These are phyloP conservation scores for Phyllostomus discolor DNA, from an alignment of 2,113 vertebrate genomes.

Conservation along the genomic window DNA sequence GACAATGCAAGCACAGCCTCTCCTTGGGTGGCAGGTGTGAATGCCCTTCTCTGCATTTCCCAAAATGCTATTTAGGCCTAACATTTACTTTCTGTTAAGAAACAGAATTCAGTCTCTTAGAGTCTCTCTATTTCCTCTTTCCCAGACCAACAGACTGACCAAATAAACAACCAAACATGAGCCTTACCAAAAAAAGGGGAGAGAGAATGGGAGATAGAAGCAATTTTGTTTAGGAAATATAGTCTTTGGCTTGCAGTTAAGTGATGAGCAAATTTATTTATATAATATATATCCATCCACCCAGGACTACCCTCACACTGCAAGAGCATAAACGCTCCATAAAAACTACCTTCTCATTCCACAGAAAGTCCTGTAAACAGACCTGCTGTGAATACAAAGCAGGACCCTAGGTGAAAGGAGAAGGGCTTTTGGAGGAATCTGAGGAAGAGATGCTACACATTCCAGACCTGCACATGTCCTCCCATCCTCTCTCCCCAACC, in stretches of 20 bases:
- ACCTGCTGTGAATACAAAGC: slow-evolving; percentile 14
- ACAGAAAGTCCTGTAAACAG: slow-evolving; percentile 2
- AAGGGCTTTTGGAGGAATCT: not conserved
- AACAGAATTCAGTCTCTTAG: slow-evolving; percentile 1
- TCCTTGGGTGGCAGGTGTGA: not conserved
- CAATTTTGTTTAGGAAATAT: not conserved
- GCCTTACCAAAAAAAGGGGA: not conserved
- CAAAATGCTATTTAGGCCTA: not conserved
- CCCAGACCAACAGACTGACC: not conserved
- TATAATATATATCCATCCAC: not conserved
- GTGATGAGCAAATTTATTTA: slow-evolving; percentile 36
- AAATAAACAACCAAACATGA: not conserved
- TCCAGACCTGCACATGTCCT: too few species aligned
- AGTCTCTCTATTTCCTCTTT: not conserved
- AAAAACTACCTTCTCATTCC: not conserved
- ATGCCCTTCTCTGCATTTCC: not conserved
- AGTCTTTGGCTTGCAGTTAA: not conserved
- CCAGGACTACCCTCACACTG: not conserved
- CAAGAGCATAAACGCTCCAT: slow-evolving; percentile 24
- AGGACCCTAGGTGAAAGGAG: not conserved
- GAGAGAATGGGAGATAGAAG: not conserved
- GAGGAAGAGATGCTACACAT: not conserved
- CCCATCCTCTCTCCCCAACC: too few species aligned
- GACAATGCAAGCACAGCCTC: not conserved
- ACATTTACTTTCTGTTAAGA: not conserved